Conservation (phyloP, 2,797 vertebrate genomes). For the Myioborus miniatus region DNA sequence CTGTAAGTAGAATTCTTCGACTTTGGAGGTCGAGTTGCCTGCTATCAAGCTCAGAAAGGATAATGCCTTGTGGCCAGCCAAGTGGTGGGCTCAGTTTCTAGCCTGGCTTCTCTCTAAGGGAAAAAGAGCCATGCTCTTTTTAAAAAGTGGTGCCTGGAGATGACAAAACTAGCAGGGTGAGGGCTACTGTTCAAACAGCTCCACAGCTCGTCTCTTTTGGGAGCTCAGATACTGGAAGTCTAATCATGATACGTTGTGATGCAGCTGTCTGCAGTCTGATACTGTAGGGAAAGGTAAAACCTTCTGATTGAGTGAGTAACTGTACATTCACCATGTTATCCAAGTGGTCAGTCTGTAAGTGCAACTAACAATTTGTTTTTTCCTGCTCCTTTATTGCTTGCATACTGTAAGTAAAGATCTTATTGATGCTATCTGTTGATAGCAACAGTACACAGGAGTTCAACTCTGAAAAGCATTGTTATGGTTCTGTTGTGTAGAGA, state of each 20-base stretch:
- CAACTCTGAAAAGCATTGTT: not conserved
- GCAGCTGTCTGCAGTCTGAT: not conserved
- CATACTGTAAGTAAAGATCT: not conserved
- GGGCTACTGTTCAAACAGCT: not conserved
- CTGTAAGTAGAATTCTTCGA: not conserved
- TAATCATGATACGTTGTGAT: not conserved
- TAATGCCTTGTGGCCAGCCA: not conserved
- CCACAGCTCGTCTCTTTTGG: not conserved
- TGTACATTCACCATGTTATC: not conserved
- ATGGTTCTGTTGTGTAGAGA: not conserved
- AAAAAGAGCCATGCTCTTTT: not conserved
- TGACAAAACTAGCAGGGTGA: not conserved
- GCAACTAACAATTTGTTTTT: not conserved
- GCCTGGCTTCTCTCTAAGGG: not conserved
- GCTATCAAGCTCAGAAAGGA: not conserved
- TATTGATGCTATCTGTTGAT: not conserved
- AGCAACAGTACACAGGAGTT: not conserved
- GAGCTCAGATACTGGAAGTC: not conserved
- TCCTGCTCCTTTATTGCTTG: not conserved
- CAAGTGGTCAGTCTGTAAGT: not conserved
- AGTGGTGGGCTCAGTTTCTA: not conserved
- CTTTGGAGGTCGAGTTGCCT: not conserved
- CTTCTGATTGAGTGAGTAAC: not conserved
- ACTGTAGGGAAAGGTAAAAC: not conserved
- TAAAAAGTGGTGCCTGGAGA: not conserved